These are phyloP conservation scores for Stictonetta naevosa DNA, from an alignment of 2,113 vertebrate species.

Conservation along the genomic window DNA sequence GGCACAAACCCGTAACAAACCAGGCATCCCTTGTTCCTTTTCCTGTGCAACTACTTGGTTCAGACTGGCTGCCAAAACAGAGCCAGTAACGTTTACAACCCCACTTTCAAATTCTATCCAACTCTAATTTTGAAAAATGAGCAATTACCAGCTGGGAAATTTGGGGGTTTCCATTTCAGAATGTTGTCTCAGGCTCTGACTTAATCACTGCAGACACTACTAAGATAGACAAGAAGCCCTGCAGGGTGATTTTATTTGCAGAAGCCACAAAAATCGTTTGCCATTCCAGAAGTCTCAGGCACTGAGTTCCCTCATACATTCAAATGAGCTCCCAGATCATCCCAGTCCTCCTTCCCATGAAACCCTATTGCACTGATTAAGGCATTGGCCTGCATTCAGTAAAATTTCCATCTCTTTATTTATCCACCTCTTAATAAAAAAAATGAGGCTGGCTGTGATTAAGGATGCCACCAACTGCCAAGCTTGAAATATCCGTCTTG, in stretches of 20 bases:
- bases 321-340: background rate
- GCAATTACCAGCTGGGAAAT: background rate
- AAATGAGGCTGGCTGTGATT: background rate
- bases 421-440: background rate
- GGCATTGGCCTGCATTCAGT: background rate
- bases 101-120: background rate
- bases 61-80: background rate
- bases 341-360: background rate
- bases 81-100: background rate
- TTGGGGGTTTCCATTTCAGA: background rate
- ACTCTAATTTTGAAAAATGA: background rate
- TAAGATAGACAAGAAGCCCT: background rate
- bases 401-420: background rate
- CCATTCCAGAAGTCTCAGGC: background rate
- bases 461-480: background rate
- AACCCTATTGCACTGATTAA: background rate
- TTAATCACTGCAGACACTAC: background rate
- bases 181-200: background rate
- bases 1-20: background rate
- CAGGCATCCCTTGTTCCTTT: background rate
- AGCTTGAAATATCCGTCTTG: background rate
- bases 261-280: background rate
- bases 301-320: background rate
- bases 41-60: background rate
- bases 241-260: background rate